phyloP scores from a whole-genome alignment of 2,888 invertebrate species.

The Seira ritae region DNA sequence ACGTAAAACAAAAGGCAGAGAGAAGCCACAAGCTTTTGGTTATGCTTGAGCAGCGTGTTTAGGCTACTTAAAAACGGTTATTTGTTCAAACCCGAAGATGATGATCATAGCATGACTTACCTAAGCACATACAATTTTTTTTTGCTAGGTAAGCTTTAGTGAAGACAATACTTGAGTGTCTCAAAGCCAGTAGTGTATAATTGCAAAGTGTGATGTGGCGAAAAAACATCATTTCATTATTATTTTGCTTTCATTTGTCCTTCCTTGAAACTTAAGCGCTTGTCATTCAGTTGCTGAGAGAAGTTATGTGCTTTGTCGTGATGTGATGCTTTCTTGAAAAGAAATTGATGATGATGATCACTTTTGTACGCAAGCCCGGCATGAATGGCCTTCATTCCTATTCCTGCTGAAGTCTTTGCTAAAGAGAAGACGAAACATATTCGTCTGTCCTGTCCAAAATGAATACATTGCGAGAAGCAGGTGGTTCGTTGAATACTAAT shows the following conservation, averaged over 20 bases:
- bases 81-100: no score
- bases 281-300: background rate
- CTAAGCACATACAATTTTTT: no score
- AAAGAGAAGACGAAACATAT: background rate
- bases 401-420: background rate
- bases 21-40: background rate
- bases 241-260: slow-evolving; percentile 52
- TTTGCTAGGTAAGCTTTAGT: no score
- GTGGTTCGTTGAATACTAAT: slow-evolving; percentile 52
- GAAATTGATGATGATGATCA: background rate
- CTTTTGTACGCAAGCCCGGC: background rate
- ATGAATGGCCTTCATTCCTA: background rate
- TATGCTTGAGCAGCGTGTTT: background rate
- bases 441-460: no score
- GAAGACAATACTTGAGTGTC: no score
- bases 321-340: background rate
- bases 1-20: no score
- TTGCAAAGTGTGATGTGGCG: slow-evolving; percentile 14
- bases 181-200: no score
- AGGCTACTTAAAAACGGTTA: no score
- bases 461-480: slow-evolving; percentile 49
- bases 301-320: slow-evolving; percentile 29
- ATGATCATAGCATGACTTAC: no score
- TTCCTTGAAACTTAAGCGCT: slow-evolving; percentile 33
- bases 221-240: slow-evolving; percentile 36